Conservation (phyloP, 2,888 invertebrate species). For the Xestia sexstrigata region DNA sequence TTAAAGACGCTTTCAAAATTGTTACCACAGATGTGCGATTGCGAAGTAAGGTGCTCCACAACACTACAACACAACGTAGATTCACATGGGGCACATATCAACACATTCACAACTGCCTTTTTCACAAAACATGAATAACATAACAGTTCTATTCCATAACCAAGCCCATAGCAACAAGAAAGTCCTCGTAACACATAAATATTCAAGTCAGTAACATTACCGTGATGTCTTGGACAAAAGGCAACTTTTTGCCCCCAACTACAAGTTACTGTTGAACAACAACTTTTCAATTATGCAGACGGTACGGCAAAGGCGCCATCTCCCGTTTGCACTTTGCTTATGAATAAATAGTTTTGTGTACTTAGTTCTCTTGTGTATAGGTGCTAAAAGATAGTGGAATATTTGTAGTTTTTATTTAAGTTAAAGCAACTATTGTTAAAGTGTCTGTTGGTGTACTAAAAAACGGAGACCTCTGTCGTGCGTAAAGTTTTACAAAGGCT, state of each 20-base stretch:
- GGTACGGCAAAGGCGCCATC: conserved; percentile 39
- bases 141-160: conserved; percentile 19
- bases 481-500: background rate
- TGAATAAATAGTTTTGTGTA: conserved; percentile 60
- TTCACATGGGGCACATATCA: background rate
- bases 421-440: background rate
- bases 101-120: background rate
- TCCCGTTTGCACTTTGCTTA: conserved; percentile 60
- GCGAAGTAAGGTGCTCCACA: background rate
- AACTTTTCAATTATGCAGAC: conserved; percentile 63
- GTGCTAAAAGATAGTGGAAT: conserved; percentile 16
- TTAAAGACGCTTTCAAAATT: too few relatives aligned
- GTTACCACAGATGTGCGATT: background rate
- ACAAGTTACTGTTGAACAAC: conserved; percentile 37
- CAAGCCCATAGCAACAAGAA: conserved; percentile 19
- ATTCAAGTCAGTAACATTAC: conserved; percentile 45
- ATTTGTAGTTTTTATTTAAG: conserved; percentile 5
- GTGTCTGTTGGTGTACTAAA: too few relatives aligned
- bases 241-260: conserved; percentile 38
- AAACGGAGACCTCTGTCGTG: background rate
- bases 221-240: conserved; percentile 31
- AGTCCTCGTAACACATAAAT: conserved; percentile 46
- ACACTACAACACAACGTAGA: background rate
- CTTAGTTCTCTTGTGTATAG: conserved; percentile 13
- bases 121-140: conserved; percentile 28